These are phyloP conservation scores for Homalodisca vitripennis DNA, from an alignment of 1,140 invertebrate genomes.

Conservation along the genomic window DNA sequence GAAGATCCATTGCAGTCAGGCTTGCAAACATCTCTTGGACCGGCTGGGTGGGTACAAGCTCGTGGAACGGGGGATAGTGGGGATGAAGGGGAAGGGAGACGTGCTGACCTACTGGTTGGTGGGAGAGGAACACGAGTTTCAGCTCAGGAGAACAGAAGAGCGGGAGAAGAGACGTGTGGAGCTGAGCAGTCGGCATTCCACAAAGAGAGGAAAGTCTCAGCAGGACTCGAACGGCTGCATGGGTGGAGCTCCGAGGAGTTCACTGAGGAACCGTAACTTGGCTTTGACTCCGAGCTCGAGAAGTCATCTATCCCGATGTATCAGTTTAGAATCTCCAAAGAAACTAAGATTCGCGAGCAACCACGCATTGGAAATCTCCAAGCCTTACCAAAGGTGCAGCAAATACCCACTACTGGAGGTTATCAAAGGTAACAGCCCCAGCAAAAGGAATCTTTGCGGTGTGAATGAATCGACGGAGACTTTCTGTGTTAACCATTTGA, in stretches of 20 bases:
- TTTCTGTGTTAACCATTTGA: slow-evolving; percentile 50
- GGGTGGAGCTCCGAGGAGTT: slow-evolving; percentile 36
- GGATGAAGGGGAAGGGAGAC: slow-evolving; percentile 86
- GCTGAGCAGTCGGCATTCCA: not conserved
- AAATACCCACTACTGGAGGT: slow-evolving; percentile 56
- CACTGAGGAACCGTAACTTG: slow-evolving; percentile 39
- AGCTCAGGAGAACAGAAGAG: slow-evolving; percentile 53
- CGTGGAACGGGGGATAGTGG: slow-evolving; percentile 73
- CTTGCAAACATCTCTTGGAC: slow-evolving; percentile 70
- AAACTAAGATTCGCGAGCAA: slow-evolving; percentile 72
- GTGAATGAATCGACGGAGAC: too few relatives aligned
- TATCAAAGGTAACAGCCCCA: slow-evolving; percentile 53
- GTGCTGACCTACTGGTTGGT: slow-evolving; percentile 84
- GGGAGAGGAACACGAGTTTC: slow-evolving; percentile 65
- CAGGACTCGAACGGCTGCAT: slow-evolving; percentile 25
- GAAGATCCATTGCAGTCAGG: slow-evolving; percentile 80
- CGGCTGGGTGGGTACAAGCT: slow-evolving; percentile 76
- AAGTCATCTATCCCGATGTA: slow-evolving; percentile 58
- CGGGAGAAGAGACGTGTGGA: slow-evolving; percentile 50
- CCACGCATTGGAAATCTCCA: slow-evolving; percentile 60
- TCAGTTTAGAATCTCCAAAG: slow-evolving; percentile 78
- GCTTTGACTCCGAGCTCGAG: not conserved
- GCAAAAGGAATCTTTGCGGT: slow-evolving; percentile 46
- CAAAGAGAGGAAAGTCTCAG: not conserved
- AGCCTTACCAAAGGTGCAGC: slow-evolving; percentile 43